phyloP scores from a whole-genome alignment of 92 coral and sea anemone species.

The Zoanthus sociatus region DNA sequence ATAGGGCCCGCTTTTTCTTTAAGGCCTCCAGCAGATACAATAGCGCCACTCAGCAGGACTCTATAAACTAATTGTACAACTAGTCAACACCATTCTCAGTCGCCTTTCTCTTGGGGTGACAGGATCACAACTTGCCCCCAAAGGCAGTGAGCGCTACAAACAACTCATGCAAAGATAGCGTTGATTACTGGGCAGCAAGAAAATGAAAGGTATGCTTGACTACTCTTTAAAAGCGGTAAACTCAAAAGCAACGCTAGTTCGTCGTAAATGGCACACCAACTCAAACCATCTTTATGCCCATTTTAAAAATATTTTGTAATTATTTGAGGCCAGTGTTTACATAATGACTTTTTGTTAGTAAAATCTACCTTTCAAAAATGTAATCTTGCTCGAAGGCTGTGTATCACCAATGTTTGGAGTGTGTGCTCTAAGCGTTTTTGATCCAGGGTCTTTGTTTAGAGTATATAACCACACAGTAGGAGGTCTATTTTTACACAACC shows the following conservation, averaged over 20 bases:
- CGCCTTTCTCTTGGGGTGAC: constrained; percentile 52
- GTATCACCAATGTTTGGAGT: constrained; percentile 11
- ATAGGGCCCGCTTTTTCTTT: constrained; percentile 43
- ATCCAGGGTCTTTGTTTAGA: constrained; percentile 31
- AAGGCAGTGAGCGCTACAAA: constrained; percentile 43
- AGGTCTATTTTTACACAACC: constrained; percentile 84
- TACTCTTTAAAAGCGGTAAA: constrained; percentile 45
- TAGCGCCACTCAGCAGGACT: constrained; percentile 43
- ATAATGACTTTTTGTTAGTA: background rate
- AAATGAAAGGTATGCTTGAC: constrained; percentile 68
- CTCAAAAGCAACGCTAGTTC: constrained; percentile 28
- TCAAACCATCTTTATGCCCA: background rate
- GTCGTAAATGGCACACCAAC: background rate
- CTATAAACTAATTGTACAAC: constrained; percentile 64
- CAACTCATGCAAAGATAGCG: constrained; percentile 76
- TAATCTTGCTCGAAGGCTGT: background rate
- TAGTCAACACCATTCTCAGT: constrained; percentile 64
- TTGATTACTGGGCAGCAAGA: constrained; percentile 48
- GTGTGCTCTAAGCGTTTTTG: constrained; percentile 23
- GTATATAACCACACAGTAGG: constrained; percentile 83
- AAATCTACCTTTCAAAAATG: constrained; percentile 20
- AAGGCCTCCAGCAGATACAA: constrained; percentile 44
- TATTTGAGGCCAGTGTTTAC: background rate
- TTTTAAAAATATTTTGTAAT: background rate
- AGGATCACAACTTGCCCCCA: constrained; percentile 51